Base-by-base conservation (phyloP, 2,797 vertebrate species). In the Falco naumanni region DNA sequence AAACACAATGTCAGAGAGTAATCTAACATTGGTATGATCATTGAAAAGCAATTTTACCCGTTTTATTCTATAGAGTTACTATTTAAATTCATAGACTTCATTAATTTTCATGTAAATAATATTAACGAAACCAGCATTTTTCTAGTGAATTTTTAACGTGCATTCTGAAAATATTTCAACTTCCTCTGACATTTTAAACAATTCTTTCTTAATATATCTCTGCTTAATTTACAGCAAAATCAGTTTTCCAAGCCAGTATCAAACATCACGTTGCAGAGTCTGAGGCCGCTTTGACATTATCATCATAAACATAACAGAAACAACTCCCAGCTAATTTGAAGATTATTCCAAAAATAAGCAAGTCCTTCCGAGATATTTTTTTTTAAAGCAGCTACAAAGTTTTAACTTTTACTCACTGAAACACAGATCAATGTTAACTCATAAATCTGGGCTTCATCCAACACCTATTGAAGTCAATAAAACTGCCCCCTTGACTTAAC, bases 401-500 rank as follows among this genome's bases (percentile, higher is more conserved):
- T 91, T 80, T 87, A 47, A 57, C 72, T 92, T 96, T 91, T 68
- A 41, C 25, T 89, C n/a, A 70, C 45, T 84, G 37, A 68, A 85
- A 47, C 31, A 92, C 83, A 93, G 54, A 90, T 61, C n/a, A 4
- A 13, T 50, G 41, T 78, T 95, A 85, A 89, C 68, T 96, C 82
- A 72, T 78, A 93, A 94, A 96, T 89, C 82, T 92, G 90, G 76
- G 61, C 50, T 94, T 93, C 65, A 63, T 96, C 90, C 96, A 96
- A 86, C 72, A 88, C 75, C 81, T 83, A 84, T 7, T 91, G 81
- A 78, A 94, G 89, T 91, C 89, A 95, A 87, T 61, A 91, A 94
- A 94, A 93, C 31, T 81, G 94, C 92, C 96, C 95, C 92, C 64
- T 95, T 96, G 96, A 96, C 95, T 95, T 89, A 92, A 92, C 94